Evolutionary conservation across 2,797 vertebrate species (phyloP), one percentile per base, ranked within the genome.

Genomic region (Brachyalestes nurse): DNA sequence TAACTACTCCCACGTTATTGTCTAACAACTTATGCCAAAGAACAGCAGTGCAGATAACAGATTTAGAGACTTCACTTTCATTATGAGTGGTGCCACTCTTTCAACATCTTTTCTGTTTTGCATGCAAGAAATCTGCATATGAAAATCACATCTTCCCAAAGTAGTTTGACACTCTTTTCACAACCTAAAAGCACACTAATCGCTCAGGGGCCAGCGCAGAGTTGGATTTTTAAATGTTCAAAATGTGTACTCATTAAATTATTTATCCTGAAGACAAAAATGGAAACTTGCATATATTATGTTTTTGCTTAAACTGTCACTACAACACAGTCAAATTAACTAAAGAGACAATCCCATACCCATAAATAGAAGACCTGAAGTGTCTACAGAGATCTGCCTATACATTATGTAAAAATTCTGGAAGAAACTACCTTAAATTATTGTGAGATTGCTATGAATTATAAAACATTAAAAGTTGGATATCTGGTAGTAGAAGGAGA

Each of bases 1-100:
- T 62, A 42, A 78, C 61, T 53, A 53, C 75, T 83, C 83, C 78
- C 76, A 58, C 61, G 45, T 69, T 40, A 42, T 80, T 76, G 75
- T 28, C 66, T 75, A 64, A 83, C 17, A 75, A 53, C 71, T 17
- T 16, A 17, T 42, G 47, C 28, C 5, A 42, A 76, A 77, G 49
- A 74, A 77, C 45, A 72, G 42, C 45, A 77, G 57, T 75, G 49
- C 38, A 60, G 19, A 76, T 40, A 58, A 69, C 4, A 69, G 64
- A 10, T 66, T 38, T 25, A 16, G 34, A 79, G 34, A 42, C 51
- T 3, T 25, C 55, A 40, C 16, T 53, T 51, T 47, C 51, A 42
- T 45, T 65, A 47, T 66, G 5, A 14, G 10, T 34, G 0, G 17
- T 34, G n/a, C 8, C 19, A 61, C 1, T 49, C 5, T 21, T 16